These are phyloP conservation scores for Plebejus argus DNA, from an alignment of 2,888 invertebrate genomes.

Conservation along the genomic window DNA sequence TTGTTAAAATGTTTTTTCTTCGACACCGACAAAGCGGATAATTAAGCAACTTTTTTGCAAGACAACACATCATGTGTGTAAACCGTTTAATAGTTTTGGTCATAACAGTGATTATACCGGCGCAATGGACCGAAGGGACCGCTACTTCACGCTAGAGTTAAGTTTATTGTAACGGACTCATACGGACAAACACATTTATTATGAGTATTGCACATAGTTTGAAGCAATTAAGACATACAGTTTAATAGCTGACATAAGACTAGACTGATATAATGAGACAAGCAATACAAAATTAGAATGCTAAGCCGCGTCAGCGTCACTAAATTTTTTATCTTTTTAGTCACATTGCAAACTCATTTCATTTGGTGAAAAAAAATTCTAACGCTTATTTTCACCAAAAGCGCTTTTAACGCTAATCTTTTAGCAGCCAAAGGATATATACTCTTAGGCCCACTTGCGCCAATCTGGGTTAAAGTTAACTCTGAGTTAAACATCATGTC, in stretches of 20 bases:
- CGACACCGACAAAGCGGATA: not conserved
- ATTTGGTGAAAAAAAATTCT: not conserved
- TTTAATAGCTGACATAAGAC: not conserved
- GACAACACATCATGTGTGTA: not conserved
- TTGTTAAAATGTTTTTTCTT: not conserved
- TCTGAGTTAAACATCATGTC: too few relatives aligned
- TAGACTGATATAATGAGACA: too few relatives aligned
- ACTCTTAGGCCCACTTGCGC: too few relatives aligned
- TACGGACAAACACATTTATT: not conserved
- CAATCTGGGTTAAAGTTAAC: too few relatives aligned
- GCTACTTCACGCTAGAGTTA: conserved; percentile 28
- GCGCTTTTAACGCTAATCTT: not conserved
- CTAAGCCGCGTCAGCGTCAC: too few relatives aligned
- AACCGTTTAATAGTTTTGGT: conserved; percentile 6
- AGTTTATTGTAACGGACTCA: not conserved
- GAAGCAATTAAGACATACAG: not conserved
- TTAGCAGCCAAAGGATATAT: not conserved
- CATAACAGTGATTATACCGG: conserved; percentile 12
- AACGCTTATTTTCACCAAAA: not conserved
- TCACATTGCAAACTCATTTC: too few relatives aligned
- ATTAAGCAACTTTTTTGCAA: conserved; percentile 3
- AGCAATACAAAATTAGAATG: too few relatives aligned
- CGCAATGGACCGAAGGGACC: conserved; percentile 29
- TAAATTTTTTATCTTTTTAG: too few relatives aligned
- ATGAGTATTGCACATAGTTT: not conserved